phyloP scores from a whole-genome alignment of 2,113 vertebrate genomes.

The Catagonus wagneri region DNA sequence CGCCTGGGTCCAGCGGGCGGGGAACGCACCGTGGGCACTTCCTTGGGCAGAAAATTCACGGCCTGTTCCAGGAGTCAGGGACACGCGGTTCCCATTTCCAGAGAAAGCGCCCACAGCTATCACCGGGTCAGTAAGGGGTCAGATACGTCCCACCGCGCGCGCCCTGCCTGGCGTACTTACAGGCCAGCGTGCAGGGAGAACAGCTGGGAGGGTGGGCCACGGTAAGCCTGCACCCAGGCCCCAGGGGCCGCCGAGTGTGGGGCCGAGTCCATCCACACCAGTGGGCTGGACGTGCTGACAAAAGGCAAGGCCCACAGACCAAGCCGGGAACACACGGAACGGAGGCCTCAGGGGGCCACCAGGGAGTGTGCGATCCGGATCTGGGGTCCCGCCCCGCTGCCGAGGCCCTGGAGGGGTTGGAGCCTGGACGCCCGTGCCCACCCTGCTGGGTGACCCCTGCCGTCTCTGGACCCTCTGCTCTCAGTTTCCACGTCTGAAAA shows the following conservation, averaged over 20 bases:
- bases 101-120: background rate
- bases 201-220: background rate
- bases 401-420: background rate
- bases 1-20: rapidly evolving
- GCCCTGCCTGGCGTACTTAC: rapidly evolving
- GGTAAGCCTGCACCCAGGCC: rapidly evolving
- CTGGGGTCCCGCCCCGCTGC: background rate
- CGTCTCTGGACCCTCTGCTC: background rate
- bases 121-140: rapidly evolving
- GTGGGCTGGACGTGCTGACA: rapidly evolving
- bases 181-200: background rate
- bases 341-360: background rate
- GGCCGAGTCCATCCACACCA: background rate
- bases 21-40: rapidly evolving
- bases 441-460: background rate
- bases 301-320: background rate
- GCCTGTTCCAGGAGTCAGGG: background rate
- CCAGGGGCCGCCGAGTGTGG: rapidly evolving
- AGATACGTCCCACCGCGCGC: rapidly evolving
- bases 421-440: background rate
- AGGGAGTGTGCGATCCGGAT: rapidly evolving
- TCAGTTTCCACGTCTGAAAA: rapidly evolving
- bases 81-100: background rate
- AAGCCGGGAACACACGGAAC: background rate
- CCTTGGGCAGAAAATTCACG: rapidly evolving